phyloP scores from a whole-genome alignment of 2,113 vertebrate species.

The Grallaria varia region DNA sequence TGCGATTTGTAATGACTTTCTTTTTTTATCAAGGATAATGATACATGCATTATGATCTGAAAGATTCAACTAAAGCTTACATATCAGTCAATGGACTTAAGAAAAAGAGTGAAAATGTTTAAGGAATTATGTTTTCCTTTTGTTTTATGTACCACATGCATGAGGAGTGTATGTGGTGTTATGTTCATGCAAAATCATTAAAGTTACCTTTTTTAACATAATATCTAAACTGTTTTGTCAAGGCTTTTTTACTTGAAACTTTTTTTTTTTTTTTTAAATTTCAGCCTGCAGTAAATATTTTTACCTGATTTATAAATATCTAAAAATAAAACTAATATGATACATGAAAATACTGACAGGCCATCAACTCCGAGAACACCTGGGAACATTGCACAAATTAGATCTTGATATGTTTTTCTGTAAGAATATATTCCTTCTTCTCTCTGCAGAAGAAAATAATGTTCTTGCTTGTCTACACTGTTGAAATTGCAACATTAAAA shows the following conservation, averaged over 20 bases:
- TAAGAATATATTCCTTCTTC: neutral
- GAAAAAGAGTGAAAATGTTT: neutral
- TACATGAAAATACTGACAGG: neutral
- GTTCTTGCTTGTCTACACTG: neutral
- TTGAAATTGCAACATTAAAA: neutral
- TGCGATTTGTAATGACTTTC: neutral
- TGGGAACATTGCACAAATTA: neutral
- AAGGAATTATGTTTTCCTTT: neutral
- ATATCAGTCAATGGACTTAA: fast-evolving
- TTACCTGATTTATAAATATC: neutral
- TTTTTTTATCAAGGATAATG: neutral
- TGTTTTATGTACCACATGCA: neutral
- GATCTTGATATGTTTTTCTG: neutral
- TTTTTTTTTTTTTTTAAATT: neutral
- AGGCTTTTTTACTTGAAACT: neutral
- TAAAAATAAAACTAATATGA: neutral
- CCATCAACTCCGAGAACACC: neutral
- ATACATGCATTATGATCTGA: neutral
- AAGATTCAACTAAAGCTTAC: neutral
- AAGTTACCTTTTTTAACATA: neutral
- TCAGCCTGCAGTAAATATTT: neutral
- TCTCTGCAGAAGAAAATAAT: neutral
- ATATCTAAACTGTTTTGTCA: neutral
- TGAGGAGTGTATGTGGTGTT: neutral
- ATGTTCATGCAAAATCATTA: neutral